Evolutionary conservation across 2,113 vertebrate species (phyloP).

Genomic region (Oxyruncus cristatus): DNA sequence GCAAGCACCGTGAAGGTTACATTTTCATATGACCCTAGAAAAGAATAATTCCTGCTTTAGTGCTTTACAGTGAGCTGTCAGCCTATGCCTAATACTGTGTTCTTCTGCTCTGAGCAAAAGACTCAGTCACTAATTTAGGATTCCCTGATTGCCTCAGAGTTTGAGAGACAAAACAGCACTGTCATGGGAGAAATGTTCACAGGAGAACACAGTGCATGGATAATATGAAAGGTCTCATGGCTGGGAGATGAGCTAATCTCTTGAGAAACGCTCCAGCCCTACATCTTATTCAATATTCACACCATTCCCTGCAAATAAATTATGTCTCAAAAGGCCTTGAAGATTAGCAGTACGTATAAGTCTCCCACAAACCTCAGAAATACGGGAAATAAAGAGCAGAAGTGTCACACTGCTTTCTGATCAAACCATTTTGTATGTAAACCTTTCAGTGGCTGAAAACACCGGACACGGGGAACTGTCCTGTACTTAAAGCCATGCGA

Average conservation of each 20-base stretch:
- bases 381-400: not conserved
- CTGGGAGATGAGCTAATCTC: not conserved
- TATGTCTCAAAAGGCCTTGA: not conserved
- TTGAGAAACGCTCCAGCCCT: not conserved
- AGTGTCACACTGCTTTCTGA: not conserved
- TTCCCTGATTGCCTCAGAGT: not conserved
- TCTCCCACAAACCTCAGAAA: not conserved
- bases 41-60: not conserved
- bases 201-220: not conserved
- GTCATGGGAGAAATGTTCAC: not conserved
- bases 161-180: not conserved
- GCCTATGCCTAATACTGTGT: not conserved
- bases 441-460: not conserved
- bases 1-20: accelerated
- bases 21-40: not conserved
- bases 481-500: not conserved
- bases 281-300: not conserved
- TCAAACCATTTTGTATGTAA: not conserved
- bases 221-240: not conserved
- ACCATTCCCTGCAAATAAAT: not conserved
- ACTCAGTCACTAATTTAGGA: not conserved
- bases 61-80: not conserved
- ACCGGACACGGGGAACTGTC: not conserved
- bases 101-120: not conserved
- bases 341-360: not conserved